phyloP scores from a whole-genome alignment of 2,113 vertebrate genomes.

The Penelope pileata region DNA sequence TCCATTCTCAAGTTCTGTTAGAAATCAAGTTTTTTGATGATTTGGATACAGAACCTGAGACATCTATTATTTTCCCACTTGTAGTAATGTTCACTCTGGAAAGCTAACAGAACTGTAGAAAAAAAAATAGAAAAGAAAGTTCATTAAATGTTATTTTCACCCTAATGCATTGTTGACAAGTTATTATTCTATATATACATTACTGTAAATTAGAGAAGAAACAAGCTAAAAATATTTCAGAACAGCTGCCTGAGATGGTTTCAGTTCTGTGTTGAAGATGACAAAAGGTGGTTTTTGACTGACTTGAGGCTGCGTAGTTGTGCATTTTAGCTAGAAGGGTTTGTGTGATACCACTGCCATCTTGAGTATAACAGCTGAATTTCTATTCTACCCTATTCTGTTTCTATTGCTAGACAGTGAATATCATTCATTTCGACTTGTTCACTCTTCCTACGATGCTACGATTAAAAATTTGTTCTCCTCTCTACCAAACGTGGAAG shows the following conservation, averaged over 20 bases:
- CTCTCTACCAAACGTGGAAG: neutral
- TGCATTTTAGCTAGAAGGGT: neutral
- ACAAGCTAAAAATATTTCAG: neutral
- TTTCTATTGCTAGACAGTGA: neutral
- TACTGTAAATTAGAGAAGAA: slow-evolving; percentile 4
- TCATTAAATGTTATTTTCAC: neutral
- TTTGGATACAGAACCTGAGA: neutral
- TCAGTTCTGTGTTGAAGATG: neutral
- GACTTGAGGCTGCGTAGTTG: neutral
- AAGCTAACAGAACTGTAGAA: neutral
- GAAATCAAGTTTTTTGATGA: neutral
- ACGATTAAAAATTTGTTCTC: neutral
- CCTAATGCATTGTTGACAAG: neutral
- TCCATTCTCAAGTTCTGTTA: neutral
- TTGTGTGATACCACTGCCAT: slow-evolving; percentile 69
- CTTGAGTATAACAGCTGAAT: slow-evolving; percentile 49
- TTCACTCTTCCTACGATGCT: neutral
- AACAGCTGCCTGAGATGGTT: slow-evolving; percentile 2
- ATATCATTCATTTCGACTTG: neutral
- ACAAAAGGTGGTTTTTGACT: neutral
- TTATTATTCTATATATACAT: neutral
- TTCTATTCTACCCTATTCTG: neutral
- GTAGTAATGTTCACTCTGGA: neutral
- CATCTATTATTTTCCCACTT: neutral
- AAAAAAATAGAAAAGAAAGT: neutral